Evolutionary conservation across 2,113 vertebrate species (phyloP).

Genomic region (Phaetusa simplex): DNA sequence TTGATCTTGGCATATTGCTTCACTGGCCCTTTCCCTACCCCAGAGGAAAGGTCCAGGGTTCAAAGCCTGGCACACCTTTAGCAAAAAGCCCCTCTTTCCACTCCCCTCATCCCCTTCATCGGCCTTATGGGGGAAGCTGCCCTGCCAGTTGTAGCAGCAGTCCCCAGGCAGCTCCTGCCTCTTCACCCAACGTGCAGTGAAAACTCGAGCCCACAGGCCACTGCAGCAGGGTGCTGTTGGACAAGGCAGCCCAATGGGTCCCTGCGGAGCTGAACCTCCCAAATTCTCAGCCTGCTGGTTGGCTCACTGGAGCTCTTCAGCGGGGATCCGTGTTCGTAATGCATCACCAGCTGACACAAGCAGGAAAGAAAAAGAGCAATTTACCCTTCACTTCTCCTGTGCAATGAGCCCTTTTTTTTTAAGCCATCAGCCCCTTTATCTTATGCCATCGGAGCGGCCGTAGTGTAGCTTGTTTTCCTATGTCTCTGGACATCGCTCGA

Average conservation of each 20-base stretch:
- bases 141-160: background rate
- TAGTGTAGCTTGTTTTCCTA: slow-evolving; percentile 73
- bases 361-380: slow-evolving; percentile 67
- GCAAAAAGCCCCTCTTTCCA: background rate
- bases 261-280: background rate
- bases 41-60: background rate
- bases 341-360: slow-evolving; percentile 47
- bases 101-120: background rate
- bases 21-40: background rate
- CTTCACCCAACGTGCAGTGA: background rate
- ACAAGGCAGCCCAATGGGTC: background rate
- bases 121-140: background rate
- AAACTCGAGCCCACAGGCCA: background rate
- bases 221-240: background rate
- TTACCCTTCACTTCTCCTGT: slow-evolving; percentile 43
- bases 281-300: background rate
- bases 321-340: slow-evolving; percentile 60
- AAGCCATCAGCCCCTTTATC: slow-evolving; percentile 59
- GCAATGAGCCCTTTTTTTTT: slow-evolving; percentile 65
- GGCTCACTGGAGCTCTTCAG: background rate
- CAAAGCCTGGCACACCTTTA: background rate
- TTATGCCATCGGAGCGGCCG: slow-evolving; percentile 56
- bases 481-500: slow-evolving; percentile 41
- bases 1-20: background rate
- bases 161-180: background rate